Base-by-base conservation (phyloP, 2,888 invertebrate genomes). In the Epiblema foenella region DNA sequence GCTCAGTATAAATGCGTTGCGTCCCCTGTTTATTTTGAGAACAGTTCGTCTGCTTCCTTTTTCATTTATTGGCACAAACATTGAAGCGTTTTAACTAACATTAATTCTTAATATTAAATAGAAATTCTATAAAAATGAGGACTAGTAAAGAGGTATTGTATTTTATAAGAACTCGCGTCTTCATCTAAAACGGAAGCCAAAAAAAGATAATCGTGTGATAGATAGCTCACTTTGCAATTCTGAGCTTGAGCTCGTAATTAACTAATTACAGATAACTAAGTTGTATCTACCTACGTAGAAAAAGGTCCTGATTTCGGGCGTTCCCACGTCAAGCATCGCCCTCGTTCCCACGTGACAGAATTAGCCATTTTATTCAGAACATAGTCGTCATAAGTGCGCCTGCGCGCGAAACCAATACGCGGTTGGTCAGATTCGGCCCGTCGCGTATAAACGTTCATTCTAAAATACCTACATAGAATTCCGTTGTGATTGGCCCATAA, bases 271-370 rank as follows among this genome's bases (percentile, higher is more conserved):
- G 68, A 77, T 79, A 81, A 84, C 77, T 81, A 76, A 83, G 79
- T 78, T 78, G 75, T 77, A 77, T 77, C 77, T 76, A 78, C 52
- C 71, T 72, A 74, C 63, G 65, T 73, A 77, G 77, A 86, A 91
- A 90, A 91, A 89, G 81, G 78, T 83, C 81, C 82, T 73, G 81
- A 84, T 87, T 86, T 87, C 88, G 83, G 83, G 83, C 81, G 78
- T 91, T 92, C 91, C 81, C 91, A 91, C 91, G 88, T 74, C 78
- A 81, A 78, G 75, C 81, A 78, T 77, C 87, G 91, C 84, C 85
- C 91, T 81, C 83, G 81, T 92, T 92, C 92, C 85, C 91, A 91
- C 89, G 88, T 83, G 83, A 83, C 82, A 83, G 84, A 78, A 70
- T 68, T 60, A 62, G 42, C 58, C 81, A 78, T 85, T 84, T 83